Percentiles rank a stretch among this genome's conserved stretches.
Conservation (phyloP, 2,888 invertebrate species). For the Zhuqinia jingwanae region DNA sequence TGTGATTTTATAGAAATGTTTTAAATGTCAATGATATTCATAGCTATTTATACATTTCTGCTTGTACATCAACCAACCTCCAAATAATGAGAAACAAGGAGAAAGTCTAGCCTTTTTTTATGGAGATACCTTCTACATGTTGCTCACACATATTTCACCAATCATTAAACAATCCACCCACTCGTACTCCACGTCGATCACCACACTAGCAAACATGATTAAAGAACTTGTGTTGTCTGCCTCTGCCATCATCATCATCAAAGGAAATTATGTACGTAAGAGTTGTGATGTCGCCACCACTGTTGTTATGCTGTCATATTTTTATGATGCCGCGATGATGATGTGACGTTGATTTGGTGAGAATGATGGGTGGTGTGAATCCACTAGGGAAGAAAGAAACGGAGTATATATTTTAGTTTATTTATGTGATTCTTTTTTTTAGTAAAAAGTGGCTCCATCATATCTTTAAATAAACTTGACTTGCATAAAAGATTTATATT, state of each 20-base stretch:
- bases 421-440: constrained; percentile 1
- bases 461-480: background rate
- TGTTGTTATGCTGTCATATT: constrained; percentile 8
- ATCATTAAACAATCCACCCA: too few species aligned
- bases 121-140: background rate
- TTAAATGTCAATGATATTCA: constrained; percentile 32
- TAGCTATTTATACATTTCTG: background rate
- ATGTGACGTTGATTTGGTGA: background rate
- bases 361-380: too few species aligned
- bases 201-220: too few species aligned
- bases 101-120: constrained; percentile 18
- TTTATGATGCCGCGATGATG: background rate
- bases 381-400: too few species aligned
- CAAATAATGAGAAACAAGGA: background rate
- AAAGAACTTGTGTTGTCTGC: background rate
- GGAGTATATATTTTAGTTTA: too few species aligned
- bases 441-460: constrained; percentile 13
- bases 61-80: too few species aligned
- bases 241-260: background rate
- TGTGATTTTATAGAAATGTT: too few species aligned
- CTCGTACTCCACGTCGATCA: background rate
- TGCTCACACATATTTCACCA: too few species aligned
- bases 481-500: background rate
- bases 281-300: constrained; percentile 31
- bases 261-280: background rate